These are phyloP conservation scores for Nibea albiflora DNA, from an alignment of 2,113 vertebrate genomes.

Conservation along the genomic window DNA sequence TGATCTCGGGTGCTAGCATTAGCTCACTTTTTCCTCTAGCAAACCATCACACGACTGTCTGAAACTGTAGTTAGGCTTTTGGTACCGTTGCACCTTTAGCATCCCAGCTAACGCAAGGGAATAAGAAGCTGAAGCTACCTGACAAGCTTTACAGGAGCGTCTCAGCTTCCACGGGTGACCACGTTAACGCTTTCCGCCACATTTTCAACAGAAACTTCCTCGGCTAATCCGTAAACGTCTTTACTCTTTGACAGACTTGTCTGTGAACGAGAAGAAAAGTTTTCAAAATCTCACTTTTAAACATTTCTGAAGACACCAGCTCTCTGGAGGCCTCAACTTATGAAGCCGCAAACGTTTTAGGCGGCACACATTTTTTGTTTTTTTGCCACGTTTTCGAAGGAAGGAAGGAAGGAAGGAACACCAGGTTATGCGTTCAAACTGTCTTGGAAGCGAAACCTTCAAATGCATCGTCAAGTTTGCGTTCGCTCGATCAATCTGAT, in stretches of 20 bases:
- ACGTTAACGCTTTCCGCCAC: not conserved
- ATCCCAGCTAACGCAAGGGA: too few species aligned
- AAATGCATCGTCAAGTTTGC: conserved; percentile 30
- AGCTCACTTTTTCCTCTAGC: too few species aligned
- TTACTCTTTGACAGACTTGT: conserved; percentile 13
- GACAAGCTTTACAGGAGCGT: not conserved
- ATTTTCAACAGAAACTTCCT: not conserved
- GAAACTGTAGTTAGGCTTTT: too few species aligned
- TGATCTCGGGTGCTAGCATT: too few species aligned
- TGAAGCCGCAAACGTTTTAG: conserved; percentile 23
- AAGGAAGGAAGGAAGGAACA: conserved; percentile 47
- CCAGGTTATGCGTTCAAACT: conserved; percentile 62
- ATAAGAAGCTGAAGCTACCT: not conserved
- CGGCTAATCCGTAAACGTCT: not conserved
- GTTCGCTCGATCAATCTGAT: conserved; percentile 55
- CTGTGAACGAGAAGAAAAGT: not conserved
- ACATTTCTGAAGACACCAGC: conserved; percentile 8
- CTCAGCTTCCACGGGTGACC: not conserved
- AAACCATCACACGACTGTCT: too few species aligned
- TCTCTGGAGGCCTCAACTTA: conserved; percentile 53
- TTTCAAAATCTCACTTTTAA: conserved; percentile 12
- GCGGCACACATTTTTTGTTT: not conserved
- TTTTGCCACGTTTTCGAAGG: conserved; percentile 30
- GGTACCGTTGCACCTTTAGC: too few species aligned
- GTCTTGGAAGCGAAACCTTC: conserved; percentile 55